Conservation (phyloP, 1,140 invertebrate genomes). For the Antheraea mylitta region DNA sequence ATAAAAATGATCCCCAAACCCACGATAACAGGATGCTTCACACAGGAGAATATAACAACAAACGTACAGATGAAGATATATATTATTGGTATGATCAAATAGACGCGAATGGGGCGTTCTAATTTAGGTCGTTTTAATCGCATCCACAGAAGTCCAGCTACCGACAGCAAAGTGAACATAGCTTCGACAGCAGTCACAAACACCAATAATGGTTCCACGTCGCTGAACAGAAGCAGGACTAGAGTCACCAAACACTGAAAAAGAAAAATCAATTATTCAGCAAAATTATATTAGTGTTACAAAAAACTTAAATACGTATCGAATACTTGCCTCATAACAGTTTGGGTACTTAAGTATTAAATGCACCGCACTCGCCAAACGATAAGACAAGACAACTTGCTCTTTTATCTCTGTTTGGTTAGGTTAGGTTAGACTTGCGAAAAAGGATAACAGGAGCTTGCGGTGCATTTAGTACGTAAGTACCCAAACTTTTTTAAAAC, state of each 20-base stretch:
- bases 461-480: too few species aligned
- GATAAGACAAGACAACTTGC: too few species aligned
- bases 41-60: constrained; percentile 90
- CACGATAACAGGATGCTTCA: constrained; percentile 87
- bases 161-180: constrained; percentile 94
- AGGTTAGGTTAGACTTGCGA: too few species aligned
- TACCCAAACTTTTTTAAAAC: too few species aligned
- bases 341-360: too few species aligned
- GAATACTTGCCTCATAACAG: too few species aligned
- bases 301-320: too few species aligned
- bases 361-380: too few species aligned
- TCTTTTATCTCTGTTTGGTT: too few species aligned
- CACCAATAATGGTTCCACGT: constrained; percentile 95
- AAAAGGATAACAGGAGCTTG: too few species aligned
- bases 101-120: constrained; percentile 88
- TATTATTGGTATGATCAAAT: constrained; percentile 87
- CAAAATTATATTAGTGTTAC: too few species aligned
- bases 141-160: constrained; percentile 92
- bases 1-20: constrained; percentile 92
- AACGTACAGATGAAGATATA: constrained; percentile 93
- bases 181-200: constrained; percentile 97
- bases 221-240: constrained; percentile 88
- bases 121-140: constrained; percentile 87
- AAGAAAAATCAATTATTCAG: constrained; percentile 29
- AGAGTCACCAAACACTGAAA: constrained; percentile 90